A percentile compares a stretch with the other conserved stretches of the same genome.
Evolutionary conservation across 2,888 invertebrate species (phyloP).

Genomic region (Copidosoma aretas): DNA sequence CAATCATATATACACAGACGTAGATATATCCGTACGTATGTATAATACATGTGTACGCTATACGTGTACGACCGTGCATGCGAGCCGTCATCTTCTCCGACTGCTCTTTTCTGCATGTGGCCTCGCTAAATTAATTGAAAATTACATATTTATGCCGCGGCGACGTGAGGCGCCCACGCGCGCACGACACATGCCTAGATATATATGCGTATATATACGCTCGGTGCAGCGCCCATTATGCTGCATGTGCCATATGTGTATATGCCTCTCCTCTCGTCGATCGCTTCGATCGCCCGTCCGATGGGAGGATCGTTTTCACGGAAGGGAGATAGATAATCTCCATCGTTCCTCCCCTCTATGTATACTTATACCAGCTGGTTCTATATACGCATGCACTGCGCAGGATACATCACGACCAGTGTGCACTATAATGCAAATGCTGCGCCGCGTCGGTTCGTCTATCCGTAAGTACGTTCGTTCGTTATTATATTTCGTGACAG

Average conservation of each 20-base stretch:
- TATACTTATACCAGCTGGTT: not conserved
- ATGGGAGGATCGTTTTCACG: not conserved
- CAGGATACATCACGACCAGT: not conserved
- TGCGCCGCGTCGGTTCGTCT: not conserved
- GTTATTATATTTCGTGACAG: conserved; percentile 27
- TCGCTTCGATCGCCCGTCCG: conserved; percentile 8
- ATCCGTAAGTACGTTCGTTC: conserved; percentile 1
- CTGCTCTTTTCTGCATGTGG: not conserved
- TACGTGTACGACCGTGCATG: no score
- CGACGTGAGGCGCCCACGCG: not conserved
- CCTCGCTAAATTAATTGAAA: conserved; percentile 36
- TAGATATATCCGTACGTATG: not conserved
- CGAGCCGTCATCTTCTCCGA: not conserved
- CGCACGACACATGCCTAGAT: not conserved
- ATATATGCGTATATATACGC: no score
- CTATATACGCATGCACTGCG: not conserved
- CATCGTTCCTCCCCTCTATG: no score
- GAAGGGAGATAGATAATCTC: not conserved
- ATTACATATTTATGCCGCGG: conserved; percentile 27
- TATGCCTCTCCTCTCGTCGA: not conserved
- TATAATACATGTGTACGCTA: no score
- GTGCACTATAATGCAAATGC: no score
- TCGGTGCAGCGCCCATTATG: no score
- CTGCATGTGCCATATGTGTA: no score
- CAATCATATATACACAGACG: no score